phyloP scores from a whole-genome alignment of 1,140 invertebrate species.

The Oedothorax gibbosus region DNA sequence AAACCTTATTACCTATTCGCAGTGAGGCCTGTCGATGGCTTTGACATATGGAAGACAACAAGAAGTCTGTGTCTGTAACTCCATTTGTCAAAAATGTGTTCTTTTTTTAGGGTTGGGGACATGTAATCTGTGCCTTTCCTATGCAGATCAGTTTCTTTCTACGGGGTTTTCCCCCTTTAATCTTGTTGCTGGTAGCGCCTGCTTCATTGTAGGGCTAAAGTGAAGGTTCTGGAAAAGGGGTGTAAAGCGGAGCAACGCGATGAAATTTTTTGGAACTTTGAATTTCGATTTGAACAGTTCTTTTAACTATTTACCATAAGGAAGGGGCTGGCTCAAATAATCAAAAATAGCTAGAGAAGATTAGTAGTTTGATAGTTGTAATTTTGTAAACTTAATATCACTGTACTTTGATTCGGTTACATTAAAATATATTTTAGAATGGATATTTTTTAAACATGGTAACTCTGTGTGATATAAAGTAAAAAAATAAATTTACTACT shows the following conservation, averaged over 20 bases:
- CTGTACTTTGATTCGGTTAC: too few species aligned
- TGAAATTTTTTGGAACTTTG: too few species aligned
- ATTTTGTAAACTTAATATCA: too few species aligned
- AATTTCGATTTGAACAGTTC: too few species aligned
- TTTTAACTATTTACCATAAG: too few species aligned
- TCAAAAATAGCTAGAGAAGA: too few species aligned
- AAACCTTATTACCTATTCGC: conserved; percentile 17
- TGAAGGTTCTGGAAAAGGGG: background rate
- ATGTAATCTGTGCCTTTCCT: conserved; percentile 27
- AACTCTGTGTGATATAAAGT: too few species aligned
- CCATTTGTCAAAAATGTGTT: conserved; percentile 38
- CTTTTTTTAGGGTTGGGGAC: conserved; percentile 1
- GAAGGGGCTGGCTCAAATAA: too few species aligned
- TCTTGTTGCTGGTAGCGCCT: conserved; percentile 26
- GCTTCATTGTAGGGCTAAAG: conserved; percentile 14
- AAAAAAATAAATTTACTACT: too few species aligned
- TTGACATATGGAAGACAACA: conserved; percentile 37
- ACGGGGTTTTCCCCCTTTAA: conserved; percentile 9
- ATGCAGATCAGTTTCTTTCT: conserved; percentile 39
- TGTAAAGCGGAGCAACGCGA: background rate
- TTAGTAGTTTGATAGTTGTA: too few species aligned
- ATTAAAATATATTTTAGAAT: too few species aligned
- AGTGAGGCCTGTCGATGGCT: background rate
- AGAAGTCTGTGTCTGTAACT: conserved; percentile 37
- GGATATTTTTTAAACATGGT: too few species aligned